phyloP scores from a whole-genome alignment of 2,113 vertebrate species.

The Potamarius usumacintae region DNA sequence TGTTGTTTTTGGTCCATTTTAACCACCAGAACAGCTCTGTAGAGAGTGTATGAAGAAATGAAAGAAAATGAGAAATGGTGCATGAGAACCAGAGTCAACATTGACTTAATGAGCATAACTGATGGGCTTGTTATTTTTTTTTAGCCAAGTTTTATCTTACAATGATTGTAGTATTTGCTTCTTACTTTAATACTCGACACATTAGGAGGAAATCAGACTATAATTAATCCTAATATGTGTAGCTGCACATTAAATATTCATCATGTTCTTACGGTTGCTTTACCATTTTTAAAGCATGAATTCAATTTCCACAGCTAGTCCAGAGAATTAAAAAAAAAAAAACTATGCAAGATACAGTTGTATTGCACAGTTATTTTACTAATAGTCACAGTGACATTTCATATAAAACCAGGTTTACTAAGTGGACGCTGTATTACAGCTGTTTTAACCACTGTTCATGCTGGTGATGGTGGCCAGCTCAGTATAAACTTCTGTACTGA shows the following conservation, averaged over 20 bases:
- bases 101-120: slow-evolving; percentile 67
- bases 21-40: neutral
- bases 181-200: slow-evolving; percentile 59
- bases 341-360: neutral
- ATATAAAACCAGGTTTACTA: neutral
- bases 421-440: neutral
- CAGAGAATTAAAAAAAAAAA: slow-evolving; percentile 6
- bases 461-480: neutral
- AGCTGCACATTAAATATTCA: slow-evolving; percentile 57
- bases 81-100: slow-evolving; percentile 54
- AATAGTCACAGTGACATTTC: neutral
- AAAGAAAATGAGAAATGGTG: slow-evolving; percentile 3
- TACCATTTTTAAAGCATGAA: slow-evolving; percentile 53
- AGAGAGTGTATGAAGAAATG: neutral
- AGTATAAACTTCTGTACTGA: neutral
- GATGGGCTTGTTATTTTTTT: slow-evolving; percentile 62
- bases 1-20: neutral
- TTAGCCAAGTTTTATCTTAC: slow-evolving; percentile 55
- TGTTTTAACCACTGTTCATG: neutral
- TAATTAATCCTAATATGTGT: slow-evolving; percentile 62
- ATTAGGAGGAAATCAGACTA: slow-evolving; percentile 36
- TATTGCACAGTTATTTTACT: neutral
- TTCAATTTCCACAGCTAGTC: slow-evolving; percentile 33
- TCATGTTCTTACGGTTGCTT: slow-evolving; percentile 58
- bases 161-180: slow-evolving; percentile 55